Base-by-base conservation (phyloP, 1,140 invertebrate species). In the Drosophila sp. region DNA sequence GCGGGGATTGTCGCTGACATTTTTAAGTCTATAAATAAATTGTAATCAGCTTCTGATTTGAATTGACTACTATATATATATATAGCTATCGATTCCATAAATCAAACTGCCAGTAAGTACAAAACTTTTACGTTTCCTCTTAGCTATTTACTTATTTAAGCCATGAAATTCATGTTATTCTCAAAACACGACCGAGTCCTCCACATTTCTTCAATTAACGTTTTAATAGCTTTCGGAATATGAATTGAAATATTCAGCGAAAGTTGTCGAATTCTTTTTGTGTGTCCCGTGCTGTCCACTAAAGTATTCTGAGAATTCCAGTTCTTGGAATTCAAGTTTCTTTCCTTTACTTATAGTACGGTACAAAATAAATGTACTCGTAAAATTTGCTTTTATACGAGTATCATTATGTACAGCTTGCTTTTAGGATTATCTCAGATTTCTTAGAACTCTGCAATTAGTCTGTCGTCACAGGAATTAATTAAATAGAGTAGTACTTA, bases 1-100 rank as follows among this genome's bases (percentile, higher is more conserved):
- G 36, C 6, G 50, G 29, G 50, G 40, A 48, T 29, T 21, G 46
- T 29, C 32, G 14, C 38, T 25, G 57, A 77, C 50, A 76, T 63
- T 78, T 78, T 77, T 66, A 70, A 70, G 65, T 59, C 13, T 32
- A 58, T 59, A 59, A 59, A 58, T 67, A 67, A 76, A 76, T 77
- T 54, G 56, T 65, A 77, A 78, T 65, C 51, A 51, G 32, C 43
- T 43, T 50, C 32, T 21, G 32, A 14, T 14, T 58, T 58, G 50
- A 62, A 45, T 40, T 34, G 32, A 27, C 45, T 61, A 27, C 34
- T 58, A 25, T n/a, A n/a, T n/a, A n/a, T n/a, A n/a, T n/a, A n/a
- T n/a, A n/a, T 45, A 18, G n/a, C 9, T 21, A 50, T 40, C 46
- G 46, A 62, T 62, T 8, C 18, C 29, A 29, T 8, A 14, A 40